Conservation (phyloP, 1,140 invertebrate species). For the Leptopilina boulardi region DNA sequence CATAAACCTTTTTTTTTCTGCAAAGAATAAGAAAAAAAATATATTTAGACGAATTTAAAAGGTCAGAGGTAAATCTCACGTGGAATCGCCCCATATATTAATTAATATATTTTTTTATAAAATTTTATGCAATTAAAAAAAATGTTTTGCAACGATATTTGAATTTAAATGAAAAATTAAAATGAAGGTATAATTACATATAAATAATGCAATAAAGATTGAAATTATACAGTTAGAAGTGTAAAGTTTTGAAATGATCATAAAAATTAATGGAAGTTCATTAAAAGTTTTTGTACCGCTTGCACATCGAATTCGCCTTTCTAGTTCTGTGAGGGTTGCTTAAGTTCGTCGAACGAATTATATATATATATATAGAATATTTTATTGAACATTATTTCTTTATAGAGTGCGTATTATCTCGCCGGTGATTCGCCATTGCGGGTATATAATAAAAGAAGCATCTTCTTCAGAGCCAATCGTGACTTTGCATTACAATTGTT, state of each 20-base stretch:
- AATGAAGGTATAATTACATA: too few relatives aligned
- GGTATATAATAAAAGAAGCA: constrained; percentile 39
- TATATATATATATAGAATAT: neutral
- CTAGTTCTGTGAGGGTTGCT: constrained; percentile 14
- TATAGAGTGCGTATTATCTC: constrained; percentile 29
- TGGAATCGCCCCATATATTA: too few relatives aligned
- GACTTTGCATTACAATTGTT: constrained; percentile 56
- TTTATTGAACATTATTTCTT: constrained; percentile 37
- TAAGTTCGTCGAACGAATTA: constrained; percentile 22
- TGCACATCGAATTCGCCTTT: constrained; percentile 29
- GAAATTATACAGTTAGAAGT: neutral
- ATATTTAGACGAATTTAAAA: too few relatives aligned
- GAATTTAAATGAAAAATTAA: too few relatives aligned
- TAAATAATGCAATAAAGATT: neutral
- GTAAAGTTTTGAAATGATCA: neutral
- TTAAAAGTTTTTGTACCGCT: constrained; percentile 11
- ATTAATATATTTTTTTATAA: too few relatives aligned
- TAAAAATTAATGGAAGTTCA: neutral
- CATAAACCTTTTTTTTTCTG: too few relatives aligned
- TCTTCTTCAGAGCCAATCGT: constrained; percentile 50
- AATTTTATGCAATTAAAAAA: too few relatives aligned
- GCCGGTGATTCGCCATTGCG: constrained; percentile 40
- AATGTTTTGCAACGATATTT: too few relatives aligned
- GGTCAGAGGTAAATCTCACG: too few relatives aligned
- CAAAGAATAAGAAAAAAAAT: too few relatives aligned